Base-by-base conservation (phyloP, 1,140 invertebrate species). In the Trachymyrmex cornetzi region DNA sequence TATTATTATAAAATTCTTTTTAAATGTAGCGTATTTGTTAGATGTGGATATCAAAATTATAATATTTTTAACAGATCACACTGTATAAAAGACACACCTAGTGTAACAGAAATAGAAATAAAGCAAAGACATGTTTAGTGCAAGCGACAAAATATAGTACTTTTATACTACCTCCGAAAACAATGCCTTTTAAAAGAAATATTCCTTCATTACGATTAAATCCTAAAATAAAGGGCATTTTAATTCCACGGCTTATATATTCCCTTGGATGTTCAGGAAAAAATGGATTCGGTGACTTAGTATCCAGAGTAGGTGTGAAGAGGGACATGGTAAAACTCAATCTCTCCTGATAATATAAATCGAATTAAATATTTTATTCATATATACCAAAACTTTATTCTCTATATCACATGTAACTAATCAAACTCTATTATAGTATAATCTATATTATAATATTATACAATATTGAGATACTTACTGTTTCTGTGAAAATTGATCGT, bases 141-240 rank as follows among this genome's bases (percentile, higher is more conserved):
- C 11, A 44, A 44, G 1, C 3, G 30, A 16, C 16, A 72, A 48
- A 57, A 85, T 55, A 0, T 30, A 85, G 3, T 12, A 85, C 48
- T 77, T 38, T 19, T 6, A 27, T 61, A 66, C 7, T 66, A 80
- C 61, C 5, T 16, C 11, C 9, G 6, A 14, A n/a, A 0, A 61
- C 77, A 84, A 86, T 91, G 95, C 94, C 88, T 50, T 85, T 86
- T 9, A 96, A 85, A 12, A 95, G 89, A 0, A 96, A 84, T 12
- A 96, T 88, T 19, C 96, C 96, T 94, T 97, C 97, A 16, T 94
- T 92, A 22, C 90, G 93, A 90, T 95, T 96, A 59, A 96, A 96
- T 0, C 97, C 97, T 22, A 96, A 89, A 9, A 97, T 95, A 22
- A 96, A 93, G 0, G 97, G 97, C 14, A 97, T 94, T 79, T 96